Evolutionary conservation across 2,113 vertebrate species (phyloP).

Genomic region (Bagarius yarrelli): DNA sequence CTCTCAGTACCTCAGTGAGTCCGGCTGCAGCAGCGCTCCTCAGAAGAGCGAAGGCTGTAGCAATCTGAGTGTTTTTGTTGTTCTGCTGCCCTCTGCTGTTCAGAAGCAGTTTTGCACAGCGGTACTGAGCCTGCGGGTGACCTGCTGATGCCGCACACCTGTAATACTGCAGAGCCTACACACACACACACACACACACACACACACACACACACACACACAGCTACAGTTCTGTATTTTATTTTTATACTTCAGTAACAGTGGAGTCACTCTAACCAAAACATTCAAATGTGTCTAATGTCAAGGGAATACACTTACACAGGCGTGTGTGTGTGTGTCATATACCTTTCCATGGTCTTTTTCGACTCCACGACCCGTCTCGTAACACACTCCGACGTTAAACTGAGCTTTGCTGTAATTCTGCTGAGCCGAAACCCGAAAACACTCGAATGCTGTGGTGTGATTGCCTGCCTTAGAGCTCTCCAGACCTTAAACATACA

Average conservation of each 20-base stretch:
- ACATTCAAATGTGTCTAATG: too few relatives aligned
- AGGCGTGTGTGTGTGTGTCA: background rate
- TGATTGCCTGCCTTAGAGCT: conserved; percentile 67
- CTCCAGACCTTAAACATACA: conserved; percentile 76
- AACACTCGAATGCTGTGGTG: conserved; percentile 78
- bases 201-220: background rate
- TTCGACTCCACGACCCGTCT: conserved; percentile 81
- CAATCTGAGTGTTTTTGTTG: conserved; percentile 57
- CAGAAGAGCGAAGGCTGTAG: conserved; percentile 67
- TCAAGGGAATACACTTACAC: background rate
- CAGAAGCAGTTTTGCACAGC: conserved; percentile 80
- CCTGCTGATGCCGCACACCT: conserved; percentile 72
- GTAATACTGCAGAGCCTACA: conserved; percentile 83
- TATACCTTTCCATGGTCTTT: conserved; percentile 77
- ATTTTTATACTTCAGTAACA: too few relatives aligned
- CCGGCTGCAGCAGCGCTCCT: conserved; percentile 77
- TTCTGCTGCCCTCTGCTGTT: conserved; percentile 59
- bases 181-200: conserved; percentile 15
- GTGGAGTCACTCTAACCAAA: too few relatives aligned
- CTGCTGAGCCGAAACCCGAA: conserved; percentile 81
- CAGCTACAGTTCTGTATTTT: background rate
- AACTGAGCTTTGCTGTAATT: conserved; percentile 92
- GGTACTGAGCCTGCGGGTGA: conserved; percentile 86
- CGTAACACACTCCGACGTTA: conserved; percentile 86
- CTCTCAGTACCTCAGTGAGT: conserved; percentile 75